Conservation (phyloP, 2,888 invertebrate genomes). For the Dryadula phaetusa region DNA sequence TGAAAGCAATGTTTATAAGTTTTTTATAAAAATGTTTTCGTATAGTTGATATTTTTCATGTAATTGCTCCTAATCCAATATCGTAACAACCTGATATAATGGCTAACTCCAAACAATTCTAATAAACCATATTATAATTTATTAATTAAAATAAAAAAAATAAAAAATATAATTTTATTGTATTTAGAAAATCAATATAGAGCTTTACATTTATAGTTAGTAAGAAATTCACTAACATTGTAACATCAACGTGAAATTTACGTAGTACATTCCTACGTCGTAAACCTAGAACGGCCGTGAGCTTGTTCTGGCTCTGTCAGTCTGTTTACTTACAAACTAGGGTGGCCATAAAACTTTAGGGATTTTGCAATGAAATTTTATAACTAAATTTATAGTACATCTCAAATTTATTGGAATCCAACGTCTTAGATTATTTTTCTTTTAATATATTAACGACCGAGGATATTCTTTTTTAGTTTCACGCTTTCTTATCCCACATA, state of each 20-base stretch:
- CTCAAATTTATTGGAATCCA: not conserved
- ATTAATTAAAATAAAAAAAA: no score
- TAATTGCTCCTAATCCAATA: no score
- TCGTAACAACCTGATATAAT: no score
- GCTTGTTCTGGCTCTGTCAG: not conserved
- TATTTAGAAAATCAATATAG: not conserved
- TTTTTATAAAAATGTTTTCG: no score
- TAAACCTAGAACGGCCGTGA: constrained; percentile 6
- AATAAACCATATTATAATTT: no score
- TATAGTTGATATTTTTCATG: no score
- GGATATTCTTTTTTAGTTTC: no score
- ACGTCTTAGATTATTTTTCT: no score
- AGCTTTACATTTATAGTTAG: not conserved
- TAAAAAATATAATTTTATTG: not conserved
- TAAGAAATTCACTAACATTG: constrained; percentile 7
- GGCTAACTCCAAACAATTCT: no score
- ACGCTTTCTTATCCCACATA: no score
- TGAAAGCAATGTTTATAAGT: no score
- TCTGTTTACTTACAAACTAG: not conserved
- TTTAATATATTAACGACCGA: no score
- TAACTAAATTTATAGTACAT: constrained; percentile 2
- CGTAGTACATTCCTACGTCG: constrained; percentile 14
- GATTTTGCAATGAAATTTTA: constrained; percentile 17
- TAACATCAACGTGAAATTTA: constrained; percentile 8
- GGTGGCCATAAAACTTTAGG: constrained; percentile 14